Evolutionary conservation across 1,140 invertebrate genomes (phyloP).

Genomic region (Subanguina moxae): DNA sequence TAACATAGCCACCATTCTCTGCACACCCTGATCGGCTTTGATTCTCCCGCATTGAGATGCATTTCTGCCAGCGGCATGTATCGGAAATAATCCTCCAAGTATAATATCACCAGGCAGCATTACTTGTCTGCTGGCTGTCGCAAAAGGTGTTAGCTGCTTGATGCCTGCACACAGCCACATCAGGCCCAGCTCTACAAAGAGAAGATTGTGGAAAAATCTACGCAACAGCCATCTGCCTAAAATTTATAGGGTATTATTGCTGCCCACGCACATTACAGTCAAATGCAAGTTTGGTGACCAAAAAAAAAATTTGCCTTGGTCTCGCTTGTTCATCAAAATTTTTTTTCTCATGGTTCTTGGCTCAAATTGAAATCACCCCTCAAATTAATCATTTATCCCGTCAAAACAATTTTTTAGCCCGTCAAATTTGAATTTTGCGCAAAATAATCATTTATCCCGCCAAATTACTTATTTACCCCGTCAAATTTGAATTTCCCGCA

Average conservation of each 20-base stretch:
- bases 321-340: too few relatives aligned
- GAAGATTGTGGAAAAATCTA: background rate
- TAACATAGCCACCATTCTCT: conserved; percentile 75
- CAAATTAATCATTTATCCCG: too few relatives aligned
- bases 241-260: background rate
- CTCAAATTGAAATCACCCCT: too few relatives aligned
- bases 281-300: too few relatives aligned
- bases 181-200: background rate
- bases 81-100: conserved; percentile 74
- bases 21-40: conserved; percentile 66
- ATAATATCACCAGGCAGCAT: conserved; percentile 68
- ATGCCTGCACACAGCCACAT: background rate
- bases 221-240: background rate
- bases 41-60: conserved; percentile 54
- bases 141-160: background rate
- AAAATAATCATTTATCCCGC: too few relatives aligned
- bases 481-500: too few relatives aligned
- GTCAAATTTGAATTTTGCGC: too few relatives aligned
- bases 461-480: too few relatives aligned
- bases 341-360: too few relatives aligned
- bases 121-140: conserved; percentile 35
- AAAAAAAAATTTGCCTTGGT: too few relatives aligned
- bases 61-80: conserved; percentile 63
- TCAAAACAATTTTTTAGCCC: too few relatives aligned
- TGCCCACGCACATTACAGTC: background rate